Conservation (phyloP, 2,113 vertebrate species). For the Notiomystis cincta region DNA sequence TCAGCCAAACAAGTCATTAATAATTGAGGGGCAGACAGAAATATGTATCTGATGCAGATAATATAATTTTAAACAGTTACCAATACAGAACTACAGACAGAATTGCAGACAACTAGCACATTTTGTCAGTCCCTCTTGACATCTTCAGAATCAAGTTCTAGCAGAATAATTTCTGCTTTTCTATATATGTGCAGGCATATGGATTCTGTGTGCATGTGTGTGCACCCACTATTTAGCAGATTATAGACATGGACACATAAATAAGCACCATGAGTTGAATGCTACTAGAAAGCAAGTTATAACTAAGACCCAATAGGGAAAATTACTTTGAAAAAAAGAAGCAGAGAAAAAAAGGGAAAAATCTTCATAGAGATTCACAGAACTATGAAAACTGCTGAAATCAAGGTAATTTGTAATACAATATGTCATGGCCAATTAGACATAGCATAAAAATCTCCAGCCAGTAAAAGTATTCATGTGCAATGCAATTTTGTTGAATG, state of each 20-base stretch:
- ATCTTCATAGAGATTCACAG: not conserved
- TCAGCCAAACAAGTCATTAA: not conserved
- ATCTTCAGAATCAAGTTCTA: not conserved
- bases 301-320: not conserved
- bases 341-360: not conserved
- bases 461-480: not conserved
- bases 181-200: fast-evolving
- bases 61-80: not conserved
- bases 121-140: not conserved
- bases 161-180: not conserved
- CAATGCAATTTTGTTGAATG: not conserved
- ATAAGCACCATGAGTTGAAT: not conserved
- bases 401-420: not conserved
- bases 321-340: not conserved
- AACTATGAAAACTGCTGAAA: not conserved
- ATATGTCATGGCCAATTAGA: not conserved
- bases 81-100: not conserved
- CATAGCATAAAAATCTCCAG: not conserved
- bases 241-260: not conserved
- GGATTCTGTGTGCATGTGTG: not conserved
- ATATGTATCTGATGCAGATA: not conserved
- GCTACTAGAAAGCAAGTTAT: not conserved
- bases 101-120: not conserved
- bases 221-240: not conserved
- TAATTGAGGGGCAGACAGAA: not conserved